Evolutionary conservation across 37 sponge, comb jelly and placozoan species (phyloP).

Genomic region (Petrosia ficiformis): DNA sequence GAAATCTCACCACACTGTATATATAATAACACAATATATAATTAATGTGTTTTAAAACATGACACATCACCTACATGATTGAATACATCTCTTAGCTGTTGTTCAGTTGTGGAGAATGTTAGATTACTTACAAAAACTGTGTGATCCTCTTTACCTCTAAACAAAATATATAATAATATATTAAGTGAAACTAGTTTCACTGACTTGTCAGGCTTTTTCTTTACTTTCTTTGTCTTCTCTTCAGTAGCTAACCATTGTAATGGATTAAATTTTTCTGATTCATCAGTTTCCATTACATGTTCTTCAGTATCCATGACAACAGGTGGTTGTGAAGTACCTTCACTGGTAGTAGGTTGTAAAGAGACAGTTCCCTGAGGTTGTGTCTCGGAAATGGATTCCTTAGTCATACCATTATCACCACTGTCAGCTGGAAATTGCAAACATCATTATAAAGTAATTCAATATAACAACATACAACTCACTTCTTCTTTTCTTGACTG

Average conservation of each 20-base stretch:
- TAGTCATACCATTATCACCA: neutral
- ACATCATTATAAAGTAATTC: too few species aligned
- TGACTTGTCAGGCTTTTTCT: slow-evolving; percentile 1
- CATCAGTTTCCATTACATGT: too few species aligned
- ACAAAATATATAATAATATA: neutral
- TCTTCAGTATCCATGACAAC: slow-evolving; percentile 23
- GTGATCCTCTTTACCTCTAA: slow-evolving; percentile 20
- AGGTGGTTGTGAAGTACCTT: neutral
- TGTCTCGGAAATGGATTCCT: too few species aligned
- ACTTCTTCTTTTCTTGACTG: too few species aligned
- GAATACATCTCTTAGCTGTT: slow-evolving; percentile 47
- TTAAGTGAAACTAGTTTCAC: slow-evolving; percentile 4
- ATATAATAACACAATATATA: neutral
- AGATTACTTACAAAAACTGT: slow-evolving; percentile 89
- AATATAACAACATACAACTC: too few species aligned
- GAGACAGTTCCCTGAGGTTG: too few species aligned
- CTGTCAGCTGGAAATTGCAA: too few species aligned
- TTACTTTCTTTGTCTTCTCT: slow-evolving; percentile 3
- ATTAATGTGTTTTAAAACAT: slow-evolving; percentile 2
- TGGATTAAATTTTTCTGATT: too few species aligned
- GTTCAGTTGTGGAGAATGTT: slow-evolving; percentile 24
- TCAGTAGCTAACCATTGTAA: too few species aligned
- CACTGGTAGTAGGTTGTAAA: neutral
- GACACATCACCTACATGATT: slow-evolving; percentile 4
- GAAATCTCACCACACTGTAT: slow-evolving; percentile 51